Evolutionary conservation across 2,888 invertebrate species (phyloP).

Genomic region (Muschampia plurimacula): DNA sequence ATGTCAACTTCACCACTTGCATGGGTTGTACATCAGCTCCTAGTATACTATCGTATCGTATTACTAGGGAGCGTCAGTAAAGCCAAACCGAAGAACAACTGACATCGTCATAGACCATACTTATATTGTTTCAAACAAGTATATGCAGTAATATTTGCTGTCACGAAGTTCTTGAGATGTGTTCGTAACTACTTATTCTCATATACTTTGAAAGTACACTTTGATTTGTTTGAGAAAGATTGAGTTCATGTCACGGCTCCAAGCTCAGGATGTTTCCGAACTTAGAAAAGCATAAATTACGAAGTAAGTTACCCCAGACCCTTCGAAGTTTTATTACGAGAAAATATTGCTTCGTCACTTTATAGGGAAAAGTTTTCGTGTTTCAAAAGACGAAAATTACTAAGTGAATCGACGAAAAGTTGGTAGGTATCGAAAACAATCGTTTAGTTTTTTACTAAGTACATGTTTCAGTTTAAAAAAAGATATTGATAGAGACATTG

Average conservation of each 20-base stretch:
- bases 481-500: too few species aligned
- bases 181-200: constrained; percentile 35
- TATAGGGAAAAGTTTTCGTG: constrained; percentile 31
- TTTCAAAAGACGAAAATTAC: constrained; percentile 26
- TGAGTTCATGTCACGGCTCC: constrained; percentile 49
- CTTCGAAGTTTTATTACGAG: constrained; percentile 60
- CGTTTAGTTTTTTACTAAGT: too few species aligned
- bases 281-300: constrained; percentile 61
- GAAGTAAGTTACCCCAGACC: constrained; percentile 54
- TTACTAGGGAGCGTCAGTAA: background rate
- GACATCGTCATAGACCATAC: background rate
- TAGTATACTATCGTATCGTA: background rate
- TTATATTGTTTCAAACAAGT: constrained; percentile 8
- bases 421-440: too few species aligned
- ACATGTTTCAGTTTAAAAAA: too few species aligned
- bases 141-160: constrained; percentile 23
- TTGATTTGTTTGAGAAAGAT: constrained; percentile 44
- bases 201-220: constrained; percentile 38
- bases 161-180: constrained; percentile 22
- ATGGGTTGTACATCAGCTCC: too few species aligned
- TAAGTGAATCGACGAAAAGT: constrained; percentile 11
- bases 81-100: background rate
- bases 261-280: constrained; percentile 39
- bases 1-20: too few species aligned
- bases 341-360: constrained; percentile 50